phyloP scores from a whole-genome alignment of 1,140 invertebrate species.

The Ceratitis capitata region DNA sequence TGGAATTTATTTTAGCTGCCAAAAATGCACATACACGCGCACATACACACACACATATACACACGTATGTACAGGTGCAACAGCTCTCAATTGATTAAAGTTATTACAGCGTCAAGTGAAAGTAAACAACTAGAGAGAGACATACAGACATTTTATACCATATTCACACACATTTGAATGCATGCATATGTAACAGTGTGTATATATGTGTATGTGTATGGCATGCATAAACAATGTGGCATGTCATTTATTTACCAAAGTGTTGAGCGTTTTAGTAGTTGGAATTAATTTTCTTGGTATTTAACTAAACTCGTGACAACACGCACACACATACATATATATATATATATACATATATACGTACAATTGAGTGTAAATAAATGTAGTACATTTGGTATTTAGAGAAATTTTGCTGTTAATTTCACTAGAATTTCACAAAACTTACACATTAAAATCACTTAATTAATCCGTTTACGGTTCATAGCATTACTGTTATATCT shows the following conservation, averaged over 20 bases:
- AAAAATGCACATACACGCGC: background rate
- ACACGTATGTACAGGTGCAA: background rate
- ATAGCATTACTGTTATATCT: background rate
- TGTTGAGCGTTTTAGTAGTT: constrained; percentile 3
- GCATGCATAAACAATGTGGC: background rate
- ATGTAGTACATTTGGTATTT: background rate
- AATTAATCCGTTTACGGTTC: constrained; percentile 20
- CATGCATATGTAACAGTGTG: background rate
- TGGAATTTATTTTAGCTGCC: background rate
- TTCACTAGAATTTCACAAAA: background rate
- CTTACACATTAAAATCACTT: background rate
- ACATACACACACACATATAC: background rate
- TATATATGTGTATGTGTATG: background rate
- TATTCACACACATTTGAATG: background rate
- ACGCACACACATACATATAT: background rate
- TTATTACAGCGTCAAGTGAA: background rate
- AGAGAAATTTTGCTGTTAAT: background rate
- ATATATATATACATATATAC: background rate
- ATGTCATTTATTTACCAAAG: constrained; percentile 15
- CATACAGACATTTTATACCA: background rate
- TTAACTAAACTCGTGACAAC: background rate
- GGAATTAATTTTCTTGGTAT: constrained; percentile 20
- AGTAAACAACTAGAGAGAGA: background rate
- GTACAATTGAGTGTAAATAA: background rate
- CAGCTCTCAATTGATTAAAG: background rate